Conservation (phyloP, 2,113 vertebrate genomes). For the Cyanocitta stelleri region DNA sequence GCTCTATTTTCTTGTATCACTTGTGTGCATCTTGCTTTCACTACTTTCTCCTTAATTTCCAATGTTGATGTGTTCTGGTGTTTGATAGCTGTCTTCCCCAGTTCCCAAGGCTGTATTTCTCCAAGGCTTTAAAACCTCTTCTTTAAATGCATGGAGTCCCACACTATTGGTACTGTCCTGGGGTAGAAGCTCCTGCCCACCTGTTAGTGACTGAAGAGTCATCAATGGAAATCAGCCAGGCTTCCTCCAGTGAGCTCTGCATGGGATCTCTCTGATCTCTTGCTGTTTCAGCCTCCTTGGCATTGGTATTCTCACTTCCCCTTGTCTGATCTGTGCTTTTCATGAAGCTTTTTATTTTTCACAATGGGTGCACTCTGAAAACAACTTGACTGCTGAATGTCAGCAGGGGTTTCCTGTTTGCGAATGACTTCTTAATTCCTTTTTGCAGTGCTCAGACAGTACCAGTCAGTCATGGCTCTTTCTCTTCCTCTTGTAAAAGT, state of each 20-base stretch:
- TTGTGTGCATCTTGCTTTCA: neutral
- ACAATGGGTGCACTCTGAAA: constrained; percentile 4
- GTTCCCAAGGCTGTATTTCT: neutral
- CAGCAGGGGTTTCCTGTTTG: constrained; percentile 15
- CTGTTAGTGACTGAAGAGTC: neutral
- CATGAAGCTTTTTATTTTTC: neutral
- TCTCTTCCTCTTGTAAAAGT: neutral
- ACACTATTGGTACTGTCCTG: neutral
- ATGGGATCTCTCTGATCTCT: neutral
- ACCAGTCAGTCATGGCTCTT: neutral
- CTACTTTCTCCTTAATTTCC: neutral
- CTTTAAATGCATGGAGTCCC: neutral
- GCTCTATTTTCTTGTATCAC: neutral
- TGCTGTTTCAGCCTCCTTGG: neutral
- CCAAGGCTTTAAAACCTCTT: neutral
- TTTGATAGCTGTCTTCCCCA: neutral
- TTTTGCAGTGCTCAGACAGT: neutral
- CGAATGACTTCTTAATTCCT: constrained; percentile 12
- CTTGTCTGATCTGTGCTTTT: neutral
- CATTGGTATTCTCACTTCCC: neutral
- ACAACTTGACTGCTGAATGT: neutral
- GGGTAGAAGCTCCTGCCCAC: neutral
- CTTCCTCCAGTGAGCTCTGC: neutral
- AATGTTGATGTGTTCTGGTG: neutral
- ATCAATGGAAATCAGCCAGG: neutral